phyloP scores from a whole-genome alignment of 2,797 vertebrate species.

The Discoglossus pictus region DNA sequence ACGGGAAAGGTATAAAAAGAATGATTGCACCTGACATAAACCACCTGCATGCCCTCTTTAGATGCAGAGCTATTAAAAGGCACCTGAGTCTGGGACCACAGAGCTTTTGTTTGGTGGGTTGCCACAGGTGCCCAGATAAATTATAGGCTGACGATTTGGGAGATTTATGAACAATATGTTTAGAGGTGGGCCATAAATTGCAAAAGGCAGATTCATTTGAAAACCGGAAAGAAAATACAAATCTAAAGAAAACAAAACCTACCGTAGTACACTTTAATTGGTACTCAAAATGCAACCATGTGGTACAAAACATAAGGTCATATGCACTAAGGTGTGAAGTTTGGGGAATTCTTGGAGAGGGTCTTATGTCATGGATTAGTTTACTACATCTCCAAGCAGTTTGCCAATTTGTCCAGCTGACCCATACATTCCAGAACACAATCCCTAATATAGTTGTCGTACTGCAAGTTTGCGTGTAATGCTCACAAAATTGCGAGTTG shows the following conservation, averaged over 20 bases:
- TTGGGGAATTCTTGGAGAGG: too few species aligned
- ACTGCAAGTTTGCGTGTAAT: too few species aligned
- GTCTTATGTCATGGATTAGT: too few species aligned
- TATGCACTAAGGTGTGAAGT: too few species aligned
- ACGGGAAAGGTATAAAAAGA: slow-evolving; percentile 18
- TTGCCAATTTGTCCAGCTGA: too few species aligned
- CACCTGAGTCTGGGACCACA: slow-evolving; percentile 13
- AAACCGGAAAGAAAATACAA: slow-evolving; percentile 10
- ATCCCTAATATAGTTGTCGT: too few species aligned
- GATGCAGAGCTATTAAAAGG: slow-evolving; percentile 22
- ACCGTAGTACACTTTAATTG: too few species aligned
- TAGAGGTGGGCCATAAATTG: background rate
- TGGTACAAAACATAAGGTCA: too few species aligned
- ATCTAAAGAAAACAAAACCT: background rate
- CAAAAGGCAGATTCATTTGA: background rate
- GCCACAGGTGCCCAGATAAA: slow-evolving; percentile 35
- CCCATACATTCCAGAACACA: too few species aligned
- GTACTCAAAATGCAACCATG: too few species aligned
- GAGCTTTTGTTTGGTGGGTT: slow-evolving; percentile 39
- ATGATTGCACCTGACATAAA: slow-evolving; percentile 30
- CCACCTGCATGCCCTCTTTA: slow-evolving; percentile 27
- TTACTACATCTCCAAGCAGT: too few species aligned
- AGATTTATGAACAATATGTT: slow-evolving; percentile 16
- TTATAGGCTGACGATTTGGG: slow-evolving; percentile 32
- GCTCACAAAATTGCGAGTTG: too few species aligned